Percentiles rank a stretch among this genome's conserved stretches.
Evolutionary conservation across 2,888 invertebrate species (phyloP).

Genomic region (Prosapia bicincta): DNA sequence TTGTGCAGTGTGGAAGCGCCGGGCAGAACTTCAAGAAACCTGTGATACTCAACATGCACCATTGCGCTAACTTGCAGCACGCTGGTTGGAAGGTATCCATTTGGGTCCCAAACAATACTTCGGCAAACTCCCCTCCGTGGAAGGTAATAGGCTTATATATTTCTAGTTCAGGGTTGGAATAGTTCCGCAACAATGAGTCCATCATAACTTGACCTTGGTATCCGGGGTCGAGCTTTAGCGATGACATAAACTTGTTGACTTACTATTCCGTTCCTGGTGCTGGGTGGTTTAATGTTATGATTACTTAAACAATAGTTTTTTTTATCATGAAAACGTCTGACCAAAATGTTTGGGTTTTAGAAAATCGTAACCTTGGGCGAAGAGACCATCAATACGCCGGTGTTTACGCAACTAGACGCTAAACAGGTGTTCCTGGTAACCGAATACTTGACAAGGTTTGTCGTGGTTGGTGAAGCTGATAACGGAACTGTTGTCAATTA

Average conservation of each 20-base stretch:
- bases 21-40: conserved; percentile 75
- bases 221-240: too few species aligned
- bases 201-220: too few species aligned
- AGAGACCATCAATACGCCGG: conserved; percentile 84
- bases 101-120: conserved; percentile 53
- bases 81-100: conserved; percentile 77
- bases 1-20: conserved; percentile 76
- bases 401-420: conserved; percentile 91
- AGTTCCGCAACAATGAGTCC: too few species aligned
- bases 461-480: conserved; percentile 83
- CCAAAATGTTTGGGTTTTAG: conserved; percentile 30
- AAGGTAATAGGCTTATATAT: too few species aligned
- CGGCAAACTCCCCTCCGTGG: conserved; percentile 51
- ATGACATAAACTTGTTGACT: too few species aligned
- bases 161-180: too few species aligned
- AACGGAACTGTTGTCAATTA: conserved; percentile 42
- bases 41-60: conserved; percentile 78
- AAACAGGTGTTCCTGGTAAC: conserved; percentile 86
- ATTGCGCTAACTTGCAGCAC: conserved; percentile 79
- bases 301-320: too few species aligned
- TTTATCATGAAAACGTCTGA: too few species aligned
- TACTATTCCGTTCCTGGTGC: too few species aligned
- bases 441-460: conserved; percentile 85
- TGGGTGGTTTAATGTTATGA: too few species aligned
- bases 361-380: conserved; percentile 58